Base-by-base conservation (phyloP, 2,888 invertebrate species). In the Zhuqinia jingwanae region DNA sequence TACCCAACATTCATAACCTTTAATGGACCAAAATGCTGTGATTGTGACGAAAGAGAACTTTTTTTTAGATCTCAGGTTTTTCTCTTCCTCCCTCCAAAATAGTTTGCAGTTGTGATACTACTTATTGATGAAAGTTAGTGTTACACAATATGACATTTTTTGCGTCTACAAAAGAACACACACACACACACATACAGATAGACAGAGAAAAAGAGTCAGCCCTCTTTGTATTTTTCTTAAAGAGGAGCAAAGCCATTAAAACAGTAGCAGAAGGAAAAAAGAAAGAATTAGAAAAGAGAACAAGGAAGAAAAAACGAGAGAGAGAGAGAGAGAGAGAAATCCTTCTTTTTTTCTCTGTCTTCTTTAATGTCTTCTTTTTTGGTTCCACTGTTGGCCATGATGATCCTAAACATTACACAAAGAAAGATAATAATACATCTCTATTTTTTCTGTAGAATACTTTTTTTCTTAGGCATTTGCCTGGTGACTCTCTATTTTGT, bases 301-400 rank as follows among this genome's bases (percentile, higher is more conserved):
- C 20, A n/a, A 45, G 45, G 30, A 30, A 25, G 63, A n/a, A n/a
- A n/a, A n/a, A n/a, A n/a, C n/a, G n/a, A 68, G 68, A 68, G n/a
- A 8, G 70, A 50, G 70, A 11, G 36, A 65, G 36, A 68, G 17
- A 63, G 17, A 58, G 30, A 76, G 27, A 65, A 79, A 79, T 79
- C 65, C n/a, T n/a, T n/a, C n/a, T n/a, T n/a, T 65, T 79, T 27
- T 50, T 20, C 79, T 65, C 60, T 47, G 50, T 79, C 58, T 58
- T 63, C 50, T 65, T 79, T 79, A 79, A 79, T 79, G 79, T 65
- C 65, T 65, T 65, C 60, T 47, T 79, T 56, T 50, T 17, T 47
- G 25, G 45, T 70, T 15, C 25, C 22, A 45, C 77, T 42, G 25
- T 79, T 65, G 50, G 65, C 63, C 50, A 79, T 50, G 63, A 79